Evolutionary conservation across 2,113 vertebrate genomes (phyloP).

Genomic region (Eleginops maclovinus): DNA sequence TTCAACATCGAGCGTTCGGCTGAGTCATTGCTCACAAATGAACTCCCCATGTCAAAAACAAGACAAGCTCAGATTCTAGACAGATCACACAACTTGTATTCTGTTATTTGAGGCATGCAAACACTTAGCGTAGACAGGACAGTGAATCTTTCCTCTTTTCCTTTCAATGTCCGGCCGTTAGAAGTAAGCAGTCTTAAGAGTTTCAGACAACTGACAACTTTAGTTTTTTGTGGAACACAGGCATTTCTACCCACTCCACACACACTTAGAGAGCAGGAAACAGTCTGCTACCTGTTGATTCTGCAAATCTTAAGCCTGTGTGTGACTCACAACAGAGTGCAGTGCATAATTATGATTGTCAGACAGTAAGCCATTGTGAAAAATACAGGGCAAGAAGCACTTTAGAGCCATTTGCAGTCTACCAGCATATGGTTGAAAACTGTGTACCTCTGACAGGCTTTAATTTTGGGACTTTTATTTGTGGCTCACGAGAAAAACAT

Average conservation of each 20-base stretch:
- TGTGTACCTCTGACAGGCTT: constrained; percentile 15
- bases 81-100: constrained; percentile 36
- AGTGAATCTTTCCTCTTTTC: neutral
- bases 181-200: neutral
- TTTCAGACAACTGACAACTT: no score
- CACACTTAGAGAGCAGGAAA: constrained; percentile 7
- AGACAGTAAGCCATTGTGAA: constrained; percentile 31
- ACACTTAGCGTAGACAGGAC: neutral
- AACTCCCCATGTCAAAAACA: constrained; percentile 25
- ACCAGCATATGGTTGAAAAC: constrained; percentile 6
- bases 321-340: constrained; percentile 37
- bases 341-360: constrained; percentile 45
- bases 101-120: neutral
- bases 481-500: neutral
- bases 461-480: constrained; percentile 24
- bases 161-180: neutral
- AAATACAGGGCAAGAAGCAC: constrained; percentile 48
- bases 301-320: constrained; percentile 35
- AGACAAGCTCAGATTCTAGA: constrained; percentile 25
- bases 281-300: constrained; percentile 38
- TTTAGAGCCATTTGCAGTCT: constrained; percentile 44
- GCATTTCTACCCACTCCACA: neutral
- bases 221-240: neutral
- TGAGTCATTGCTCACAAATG: constrained; percentile 51
- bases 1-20: neutral